Percentiles rank a stretch among this genome's conserved stretches.
Conservation (phyloP, 2,888 invertebrate genomes). For the Allolobophora icterica region DNA sequence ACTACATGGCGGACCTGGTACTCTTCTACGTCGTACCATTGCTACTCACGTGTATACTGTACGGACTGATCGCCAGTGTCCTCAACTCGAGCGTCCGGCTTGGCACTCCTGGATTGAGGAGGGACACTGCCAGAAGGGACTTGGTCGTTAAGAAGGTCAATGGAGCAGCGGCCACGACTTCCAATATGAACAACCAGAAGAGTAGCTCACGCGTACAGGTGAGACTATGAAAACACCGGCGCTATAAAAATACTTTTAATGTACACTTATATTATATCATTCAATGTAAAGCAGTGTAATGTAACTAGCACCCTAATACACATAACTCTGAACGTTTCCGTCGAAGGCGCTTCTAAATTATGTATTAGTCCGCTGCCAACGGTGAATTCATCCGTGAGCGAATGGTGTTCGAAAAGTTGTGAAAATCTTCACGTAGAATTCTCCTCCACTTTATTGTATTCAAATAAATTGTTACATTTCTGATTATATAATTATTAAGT, state of each 20-base stretch:
- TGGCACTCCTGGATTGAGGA: background rate
- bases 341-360: too few species aligned
- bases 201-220: background rate
- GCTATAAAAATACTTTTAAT: background rate
- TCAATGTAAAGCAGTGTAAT: background rate
- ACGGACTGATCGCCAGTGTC: constrained; percentile 70
- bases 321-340: background rate
- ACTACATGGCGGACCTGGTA: constrained; percentile 71
- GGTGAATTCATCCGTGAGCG: background rate
- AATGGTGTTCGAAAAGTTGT: background rate
- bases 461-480: too few species aligned
- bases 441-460: too few species aligned
- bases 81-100: constrained; percentile 52
- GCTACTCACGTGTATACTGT: constrained; percentile 70
- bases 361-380: background rate
- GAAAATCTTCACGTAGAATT: background rate
- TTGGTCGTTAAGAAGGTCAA: background rate
- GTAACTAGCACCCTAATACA: background rate
- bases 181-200: background rate
- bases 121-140: background rate
- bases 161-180: background rate
- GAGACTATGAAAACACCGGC: background rate
- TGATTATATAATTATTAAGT: too few species aligned
- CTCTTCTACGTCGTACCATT: constrained; percentile 72
- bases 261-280: too few species aligned